Conservation (phyloP, 2,113 vertebrate genomes). For the Arizona elegans region DNA sequence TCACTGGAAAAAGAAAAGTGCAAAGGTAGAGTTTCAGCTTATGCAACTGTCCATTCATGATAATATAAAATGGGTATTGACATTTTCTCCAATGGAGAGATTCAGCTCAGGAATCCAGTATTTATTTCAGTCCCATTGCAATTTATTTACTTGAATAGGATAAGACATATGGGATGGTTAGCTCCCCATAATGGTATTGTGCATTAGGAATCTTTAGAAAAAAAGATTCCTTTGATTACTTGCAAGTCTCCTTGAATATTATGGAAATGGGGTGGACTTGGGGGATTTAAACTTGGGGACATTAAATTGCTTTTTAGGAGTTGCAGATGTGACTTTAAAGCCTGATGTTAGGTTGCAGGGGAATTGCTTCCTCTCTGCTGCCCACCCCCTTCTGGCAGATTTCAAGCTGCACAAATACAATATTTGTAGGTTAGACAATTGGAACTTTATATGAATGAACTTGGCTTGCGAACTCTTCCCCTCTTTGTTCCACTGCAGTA, state of each 20-base stretch:
- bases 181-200: slow-evolving; percentile 30
- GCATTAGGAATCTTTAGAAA: neutral
- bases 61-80: neutral
- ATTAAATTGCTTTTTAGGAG: slow-evolving; percentile 47
- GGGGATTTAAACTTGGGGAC: slow-evolving; percentile 40
- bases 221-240: slow-evolving; percentile 34
- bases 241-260: slow-evolving; percentile 49
- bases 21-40: neutral
- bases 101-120: slow-evolving; percentile 21
- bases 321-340: slow-evolving; percentile 59
- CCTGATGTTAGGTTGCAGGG: slow-evolving; percentile 20
- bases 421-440: slow-evolving; percentile 35
- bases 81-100: neutral
- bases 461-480: neutral
- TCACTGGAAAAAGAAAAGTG: slow-evolving; percentile 19
- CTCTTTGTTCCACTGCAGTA: neutral
- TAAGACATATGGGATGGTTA: neutral
- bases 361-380: neutral
- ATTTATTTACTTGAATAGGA: slow-evolving; percentile 12
- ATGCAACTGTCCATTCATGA: neutral
- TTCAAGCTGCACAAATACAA: slow-evolving; percentile 54
- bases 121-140: neutral
- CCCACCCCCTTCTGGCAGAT: neutral
- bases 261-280: slow-evolving; percentile 30
- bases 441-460: slow-evolving; percentile 37